phyloP scores from a whole-genome alignment of 2,797 vertebrate genomes.

The Tadarida brasiliensis region DNA sequence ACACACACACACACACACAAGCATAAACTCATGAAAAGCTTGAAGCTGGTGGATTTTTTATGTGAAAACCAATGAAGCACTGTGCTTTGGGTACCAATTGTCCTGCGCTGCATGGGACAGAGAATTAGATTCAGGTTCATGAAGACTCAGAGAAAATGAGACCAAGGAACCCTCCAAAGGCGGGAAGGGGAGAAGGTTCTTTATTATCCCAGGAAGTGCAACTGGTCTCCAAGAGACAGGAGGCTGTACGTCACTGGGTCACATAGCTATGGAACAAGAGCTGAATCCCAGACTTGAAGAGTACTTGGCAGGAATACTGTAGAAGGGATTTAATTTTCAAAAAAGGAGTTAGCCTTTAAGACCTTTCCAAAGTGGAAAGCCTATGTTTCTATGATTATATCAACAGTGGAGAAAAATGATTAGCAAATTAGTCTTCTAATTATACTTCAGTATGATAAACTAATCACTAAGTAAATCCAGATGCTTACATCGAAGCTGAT shows the following conservation, averaged over 20 bases:
- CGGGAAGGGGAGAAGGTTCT: neutral
- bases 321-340: slow-evolving; percentile 14
- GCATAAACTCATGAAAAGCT: neutral
- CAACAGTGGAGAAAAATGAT: slow-evolving; percentile 42
- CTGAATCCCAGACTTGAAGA: neutral
- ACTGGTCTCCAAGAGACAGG: neutral
- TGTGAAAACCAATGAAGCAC: neutral
- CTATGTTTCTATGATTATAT: slow-evolving; percentile 32
- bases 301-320: neutral
- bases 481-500: slow-evolving; percentile 42
- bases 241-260: neutral
- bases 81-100: neutral
- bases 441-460: slow-evolving; percentile 39
- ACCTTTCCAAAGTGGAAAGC: slow-evolving; percentile 36
- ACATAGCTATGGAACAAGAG: neutral
- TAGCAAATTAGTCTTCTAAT: slow-evolving; percentile 50
- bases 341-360: slow-evolving; percentile 1
- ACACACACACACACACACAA: neutral
- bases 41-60: neutral
- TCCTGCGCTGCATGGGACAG: neutral
- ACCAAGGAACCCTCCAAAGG: neutral
- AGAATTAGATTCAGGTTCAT: neutral
- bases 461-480: slow-evolving; percentile 52
- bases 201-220: neutral
- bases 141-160: neutral